phyloP scores from a whole-genome alignment of 2,113 vertebrate genomes.

The Dipodomys ordii region DNA sequence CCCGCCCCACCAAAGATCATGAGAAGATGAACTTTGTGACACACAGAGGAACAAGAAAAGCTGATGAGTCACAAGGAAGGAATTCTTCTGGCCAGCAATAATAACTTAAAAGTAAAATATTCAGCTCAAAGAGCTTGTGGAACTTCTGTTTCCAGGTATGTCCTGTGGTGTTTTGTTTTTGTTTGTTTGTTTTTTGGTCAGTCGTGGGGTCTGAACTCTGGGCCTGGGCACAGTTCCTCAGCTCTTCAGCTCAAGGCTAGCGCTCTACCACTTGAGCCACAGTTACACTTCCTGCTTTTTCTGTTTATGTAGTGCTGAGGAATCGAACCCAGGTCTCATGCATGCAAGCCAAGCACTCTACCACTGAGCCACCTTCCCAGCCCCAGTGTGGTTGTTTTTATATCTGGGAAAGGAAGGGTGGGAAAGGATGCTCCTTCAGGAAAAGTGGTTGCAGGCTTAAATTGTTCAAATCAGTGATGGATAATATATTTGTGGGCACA shows the following conservation, averaged over 20 bases:
- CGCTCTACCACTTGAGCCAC: too few species aligned
- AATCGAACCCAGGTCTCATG: too few species aligned
- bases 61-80: not conserved
- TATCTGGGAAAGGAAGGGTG: not conserved
- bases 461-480: not conserved
- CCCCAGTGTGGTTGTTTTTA: not conserved
- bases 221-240: too few species aligned
- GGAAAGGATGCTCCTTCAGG: not conserved
- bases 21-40: not conserved
- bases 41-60: not conserved
- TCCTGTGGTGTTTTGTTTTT: not conserved
- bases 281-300: too few species aligned
- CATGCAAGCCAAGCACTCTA: too few species aligned
- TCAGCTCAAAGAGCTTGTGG: not conserved
- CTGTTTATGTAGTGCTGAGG: too few species aligned
- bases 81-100: constrained; percentile 3
- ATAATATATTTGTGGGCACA: not conserved
- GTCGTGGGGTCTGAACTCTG: too few species aligned
- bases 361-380: too few species aligned
- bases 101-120: constrained; percentile 13
- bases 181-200: not conserved
- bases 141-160: not conserved
- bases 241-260: too few species aligned
- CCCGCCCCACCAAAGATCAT: not conserved
- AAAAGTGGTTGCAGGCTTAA: constrained; percentile 9